Base-by-base conservation (phyloP, 2,113 vertebrate species). In the Sarotherodon lohbergeri region DNA sequence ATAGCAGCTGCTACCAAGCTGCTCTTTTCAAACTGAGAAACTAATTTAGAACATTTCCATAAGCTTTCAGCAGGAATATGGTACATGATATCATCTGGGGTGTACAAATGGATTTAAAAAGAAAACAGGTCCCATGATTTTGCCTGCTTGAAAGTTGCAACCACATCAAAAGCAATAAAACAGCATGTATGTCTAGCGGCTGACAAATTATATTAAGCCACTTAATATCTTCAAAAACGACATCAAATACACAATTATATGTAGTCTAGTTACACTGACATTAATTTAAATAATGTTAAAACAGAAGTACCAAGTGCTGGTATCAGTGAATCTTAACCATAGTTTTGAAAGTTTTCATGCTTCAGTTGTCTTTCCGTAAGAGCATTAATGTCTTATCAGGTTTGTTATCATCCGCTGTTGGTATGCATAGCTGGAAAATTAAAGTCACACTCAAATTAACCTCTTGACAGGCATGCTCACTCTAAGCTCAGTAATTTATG, bases 361-460 rank as follows among this genome's bases (percentile, higher is more conserved):
- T 78, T 87, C 36, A 89, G 14, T 52, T 88, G 61, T 82, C 61
- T 94, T 95, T 93, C 85, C 61, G 27, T 86, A 87, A 88, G 56
- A 90, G 81, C 78, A 92, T 91, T 91, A 86, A 90, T 92, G 87
- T 84, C 84, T 92, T 92, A 94, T 93, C 90, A 80, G 79, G 73
- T 34, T 85, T 85, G 81, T 94, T 88, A 93, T 92, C 92, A 84
- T 90, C 78, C 22, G 5, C 81, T 54, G 50, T 85, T 89, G 86
- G 61, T 80, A 91, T 90, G 82, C 73, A 56, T 76, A 88, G 89
- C 88, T 91, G 84, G 88, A 91, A 94, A 89, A 88, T 91, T 90
- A 87, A 88, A 91, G 90, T 94, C 92, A 94, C 92, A 92, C 93
- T 92, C 84, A 87, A 87, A 92, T 93, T 52, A 89, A 90, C 89